phyloP scores from a whole-genome alignment of 2,888 invertebrate species.

The Limnephilus rhombicus region DNA sequence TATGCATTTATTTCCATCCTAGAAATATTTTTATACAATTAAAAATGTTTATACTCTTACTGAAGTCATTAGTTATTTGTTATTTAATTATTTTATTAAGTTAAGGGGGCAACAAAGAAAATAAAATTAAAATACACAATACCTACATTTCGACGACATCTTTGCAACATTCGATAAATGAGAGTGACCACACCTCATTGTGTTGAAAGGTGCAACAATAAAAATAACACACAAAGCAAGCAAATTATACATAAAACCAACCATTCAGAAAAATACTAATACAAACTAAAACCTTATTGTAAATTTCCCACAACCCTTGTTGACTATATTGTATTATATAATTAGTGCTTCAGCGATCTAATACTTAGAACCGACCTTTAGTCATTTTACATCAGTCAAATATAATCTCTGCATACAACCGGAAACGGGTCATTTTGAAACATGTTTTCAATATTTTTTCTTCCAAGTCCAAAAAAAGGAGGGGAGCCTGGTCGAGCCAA shows the following conservation, averaged over 20 bases:
- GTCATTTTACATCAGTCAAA: conserved; percentile 26
- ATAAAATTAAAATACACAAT: background rate
- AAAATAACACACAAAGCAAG: conserved; percentile 4
- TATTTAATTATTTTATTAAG: background rate
- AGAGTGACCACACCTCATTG: background rate
- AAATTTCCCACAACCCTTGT: conserved; percentile 19
- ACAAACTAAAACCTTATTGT: background rate
- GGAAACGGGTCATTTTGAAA: background rate
- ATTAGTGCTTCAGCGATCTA: background rate
- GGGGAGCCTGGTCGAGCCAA: too few relatives aligned
- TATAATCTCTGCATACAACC: background rate
- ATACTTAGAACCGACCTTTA: background rate
- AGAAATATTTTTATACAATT: conserved; percentile 17
- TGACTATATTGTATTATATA: conserved; percentile 10
- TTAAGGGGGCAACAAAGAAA: conserved; percentile 5
- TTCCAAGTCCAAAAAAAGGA: background rate
- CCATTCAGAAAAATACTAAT: background rate
- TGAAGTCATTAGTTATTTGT: conserved; percentile 3
- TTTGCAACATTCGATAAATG: background rate
- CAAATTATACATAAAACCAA: conserved; percentile 10
- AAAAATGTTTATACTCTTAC: conserved; percentile 15
- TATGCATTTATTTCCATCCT: background rate
- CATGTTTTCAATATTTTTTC: background rate
- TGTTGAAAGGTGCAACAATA: background rate
- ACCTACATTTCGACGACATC: background rate